Percentiles rank a stretch among this genome's conserved stretches.
These are phyloP conservation scores for Alouatta palliata DNA, from an alignment of 2,113 vertebrate genomes.

Conservation along the genomic window DNA sequence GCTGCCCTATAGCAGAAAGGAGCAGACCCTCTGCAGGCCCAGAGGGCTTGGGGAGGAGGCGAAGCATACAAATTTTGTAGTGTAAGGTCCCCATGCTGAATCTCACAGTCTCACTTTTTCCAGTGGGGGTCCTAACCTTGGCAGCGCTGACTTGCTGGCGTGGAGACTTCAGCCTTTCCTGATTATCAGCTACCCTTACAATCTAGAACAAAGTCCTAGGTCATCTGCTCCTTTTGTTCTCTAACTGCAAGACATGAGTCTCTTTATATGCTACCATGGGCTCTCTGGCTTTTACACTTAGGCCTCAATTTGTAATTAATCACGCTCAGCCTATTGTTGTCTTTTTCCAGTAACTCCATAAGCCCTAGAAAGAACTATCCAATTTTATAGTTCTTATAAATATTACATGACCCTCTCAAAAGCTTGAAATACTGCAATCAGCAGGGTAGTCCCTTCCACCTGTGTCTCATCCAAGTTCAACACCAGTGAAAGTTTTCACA, in stretches of 20 bases:
- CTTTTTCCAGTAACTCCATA: not conserved
- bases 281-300: not conserved
- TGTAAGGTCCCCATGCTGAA: not conserved
- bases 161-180: not conserved
- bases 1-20: not conserved
- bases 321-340: not conserved
- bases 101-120: not conserved
- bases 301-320: not conserved
- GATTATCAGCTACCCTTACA: not conserved
- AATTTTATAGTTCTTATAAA: not conserved
- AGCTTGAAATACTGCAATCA: not conserved
- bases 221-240: not conserved
- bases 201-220: not conserved
- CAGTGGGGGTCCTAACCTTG: not conserved
- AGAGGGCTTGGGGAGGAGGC: not conserved
- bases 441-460: not conserved
- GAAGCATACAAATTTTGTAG: not conserved
- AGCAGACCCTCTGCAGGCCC: too few relatives aligned
- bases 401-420: not conserved
- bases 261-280: not conserved
- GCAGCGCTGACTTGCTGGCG: not conserved
- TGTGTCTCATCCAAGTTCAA: slow-evolving; percentile 8
- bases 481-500: not conserved
- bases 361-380: not conserved
- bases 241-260: not conserved